Percentiles rank a stretch among this genome's conserved stretches.
These are phyloP conservation scores for Stictocephala bisonia DNA, from an alignment of 2,888 invertebrate species.

Conservation along the genomic window DNA sequence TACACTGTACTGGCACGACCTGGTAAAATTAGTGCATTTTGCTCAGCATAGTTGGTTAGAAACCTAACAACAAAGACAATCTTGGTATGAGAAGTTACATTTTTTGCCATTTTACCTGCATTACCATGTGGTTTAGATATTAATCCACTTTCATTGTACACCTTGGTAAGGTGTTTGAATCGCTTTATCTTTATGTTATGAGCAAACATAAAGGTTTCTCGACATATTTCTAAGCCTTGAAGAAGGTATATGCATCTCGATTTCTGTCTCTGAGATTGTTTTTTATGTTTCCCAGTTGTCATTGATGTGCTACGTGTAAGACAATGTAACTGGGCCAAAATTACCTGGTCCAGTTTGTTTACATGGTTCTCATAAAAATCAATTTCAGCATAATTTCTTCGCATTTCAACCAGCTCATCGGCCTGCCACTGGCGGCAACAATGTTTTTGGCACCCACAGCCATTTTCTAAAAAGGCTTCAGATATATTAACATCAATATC, in stretches of 20 bases:
- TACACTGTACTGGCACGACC: background rate
- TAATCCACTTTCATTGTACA: slow-evolving; percentile 26
- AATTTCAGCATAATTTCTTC: slow-evolving; percentile 10
- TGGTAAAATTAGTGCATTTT: slow-evolving; percentile 9
- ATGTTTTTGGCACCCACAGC: background rate
- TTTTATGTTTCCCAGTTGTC: background rate
- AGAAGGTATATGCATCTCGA: background rate
- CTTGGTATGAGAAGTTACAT: background rate
- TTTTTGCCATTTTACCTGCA: background rate
- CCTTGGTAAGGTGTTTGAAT: slow-evolving; percentile 21
- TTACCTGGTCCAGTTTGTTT: slow-evolving; percentile 26
- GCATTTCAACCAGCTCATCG: background rate
- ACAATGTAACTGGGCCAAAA: slow-evolving; percentile 31
- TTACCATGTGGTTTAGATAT: slow-evolving; percentile 26
- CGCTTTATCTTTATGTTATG: slow-evolving; percentile 41
- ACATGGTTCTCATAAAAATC: slow-evolving; percentile 22
- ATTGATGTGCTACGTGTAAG: background rate
- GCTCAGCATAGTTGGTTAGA: slow-evolving; percentile 34
- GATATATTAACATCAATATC: too few relatives aligned
- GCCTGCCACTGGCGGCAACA: background rate
- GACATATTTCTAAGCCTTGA: background rate
- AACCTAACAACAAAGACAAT: slow-evolving; percentile 19
- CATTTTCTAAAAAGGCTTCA: slow-evolving; percentile 3
- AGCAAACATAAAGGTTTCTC: slow-evolving; percentile 25
- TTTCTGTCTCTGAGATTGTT: background rate